Evolutionary conservation across 2,797 vertebrate genomes (phyloP).

Genomic region (Phalanger gymnotis): DNA sequence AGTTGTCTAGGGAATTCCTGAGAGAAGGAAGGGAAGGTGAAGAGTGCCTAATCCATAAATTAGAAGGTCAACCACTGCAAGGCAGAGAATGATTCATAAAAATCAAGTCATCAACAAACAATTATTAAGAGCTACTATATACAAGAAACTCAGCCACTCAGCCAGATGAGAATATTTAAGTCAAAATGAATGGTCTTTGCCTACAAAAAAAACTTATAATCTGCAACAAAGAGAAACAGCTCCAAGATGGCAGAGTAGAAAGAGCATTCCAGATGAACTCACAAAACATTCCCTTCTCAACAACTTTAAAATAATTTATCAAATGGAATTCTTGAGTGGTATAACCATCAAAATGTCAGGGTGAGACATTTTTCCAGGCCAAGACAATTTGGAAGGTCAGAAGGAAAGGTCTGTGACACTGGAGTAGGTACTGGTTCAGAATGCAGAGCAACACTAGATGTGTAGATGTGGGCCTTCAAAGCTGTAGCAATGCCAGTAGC

Average conservation of each 20-base stretch:
- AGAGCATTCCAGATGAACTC: not conserved
- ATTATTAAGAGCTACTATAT: not conserved
- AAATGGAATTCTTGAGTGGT: not conserved
- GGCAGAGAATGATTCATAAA: not conserved
- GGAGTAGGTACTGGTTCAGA: not conserved
- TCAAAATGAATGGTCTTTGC: not conserved
- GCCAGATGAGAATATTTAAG: not conserved
- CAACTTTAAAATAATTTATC: not conserved
- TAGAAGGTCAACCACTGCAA: not conserved
- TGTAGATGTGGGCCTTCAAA: too few relatives aligned
- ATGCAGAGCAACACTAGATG: too few relatives aligned
- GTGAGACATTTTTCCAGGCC: not conserved
- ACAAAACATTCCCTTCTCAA: not conserved
- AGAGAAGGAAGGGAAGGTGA: not conserved
- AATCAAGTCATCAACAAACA: not conserved
- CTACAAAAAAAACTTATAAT: not conserved
- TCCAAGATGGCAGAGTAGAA: not conserved
- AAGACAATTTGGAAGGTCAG: not conserved
- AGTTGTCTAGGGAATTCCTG: not conserved
- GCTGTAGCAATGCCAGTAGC: too few relatives aligned
- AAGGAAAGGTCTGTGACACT: not conserved
- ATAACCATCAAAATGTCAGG: not conserved
- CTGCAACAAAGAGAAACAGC: not conserved
- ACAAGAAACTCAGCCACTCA: not conserved
- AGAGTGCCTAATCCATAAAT: not conserved